Evolutionary conservation across 2,888 invertebrate species (phyloP).

Genomic region (Gastracanthus pulcherrimus): DNA sequence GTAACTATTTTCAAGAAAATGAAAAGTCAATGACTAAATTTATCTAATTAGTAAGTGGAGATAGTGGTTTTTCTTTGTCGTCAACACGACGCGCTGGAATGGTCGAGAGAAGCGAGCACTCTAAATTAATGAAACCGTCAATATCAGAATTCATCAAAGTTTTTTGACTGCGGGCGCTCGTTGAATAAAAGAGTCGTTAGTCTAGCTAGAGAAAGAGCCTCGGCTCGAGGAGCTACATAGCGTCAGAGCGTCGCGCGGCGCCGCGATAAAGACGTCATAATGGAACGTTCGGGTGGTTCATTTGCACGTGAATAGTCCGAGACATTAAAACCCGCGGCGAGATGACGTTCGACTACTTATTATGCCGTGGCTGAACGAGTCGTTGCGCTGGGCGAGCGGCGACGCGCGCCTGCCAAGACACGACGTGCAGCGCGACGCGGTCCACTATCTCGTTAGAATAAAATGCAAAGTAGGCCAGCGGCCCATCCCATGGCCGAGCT

Average conservation of each 20-base stretch:
- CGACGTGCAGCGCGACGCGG: conserved; percentile 47
- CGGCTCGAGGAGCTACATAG: background rate
- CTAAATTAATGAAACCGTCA: conserved; percentile 17
- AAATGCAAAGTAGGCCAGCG: conserved; percentile 67
- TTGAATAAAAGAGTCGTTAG: conserved; percentile 24
- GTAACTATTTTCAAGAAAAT: background rate
- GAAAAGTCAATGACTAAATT: background rate
- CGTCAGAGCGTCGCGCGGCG: background rate
- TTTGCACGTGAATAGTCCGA: conserved; percentile 35
- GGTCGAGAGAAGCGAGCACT: background rate
- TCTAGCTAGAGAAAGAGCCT: background rate
- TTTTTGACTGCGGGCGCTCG: conserved; percentile 3
- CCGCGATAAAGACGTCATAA: conserved; percentile 22
- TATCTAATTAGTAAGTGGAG: background rate
- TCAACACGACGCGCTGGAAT: background rate
- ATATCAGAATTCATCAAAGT: conserved; percentile 18
- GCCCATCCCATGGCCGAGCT: conserved; percentile 26
- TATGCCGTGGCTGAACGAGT: background rate
- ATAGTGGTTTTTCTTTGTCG: background rate
- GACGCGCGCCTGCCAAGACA: conserved; percentile 54
- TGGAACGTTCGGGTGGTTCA: conserved; percentile 18
- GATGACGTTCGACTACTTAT: conserved; percentile 13
- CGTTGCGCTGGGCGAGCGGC: background rate
- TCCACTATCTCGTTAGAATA: conserved; percentile 70
- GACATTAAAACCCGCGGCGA: conserved; percentile 16